Evolutionary conservation across 2,888 invertebrate species (phyloP).

Genomic region (Melinaea menophilus): DNA sequence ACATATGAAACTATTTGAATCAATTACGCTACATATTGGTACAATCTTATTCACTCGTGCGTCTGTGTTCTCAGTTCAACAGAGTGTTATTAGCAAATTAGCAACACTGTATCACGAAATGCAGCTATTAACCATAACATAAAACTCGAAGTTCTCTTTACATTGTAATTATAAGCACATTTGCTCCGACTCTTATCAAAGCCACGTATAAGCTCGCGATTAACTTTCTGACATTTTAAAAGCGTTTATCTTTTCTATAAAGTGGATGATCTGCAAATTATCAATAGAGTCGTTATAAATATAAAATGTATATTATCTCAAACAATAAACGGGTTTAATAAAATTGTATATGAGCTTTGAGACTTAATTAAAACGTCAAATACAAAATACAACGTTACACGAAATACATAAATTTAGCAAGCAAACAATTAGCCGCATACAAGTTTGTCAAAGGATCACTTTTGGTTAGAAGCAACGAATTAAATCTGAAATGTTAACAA

Average conservation of each 20-base stretch:
- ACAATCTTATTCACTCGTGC: no score
- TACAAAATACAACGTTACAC: neutral
- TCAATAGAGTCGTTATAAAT: neutral
- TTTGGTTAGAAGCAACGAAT: conserved; percentile 2
- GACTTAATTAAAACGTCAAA: neutral
- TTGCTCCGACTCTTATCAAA: neutral
- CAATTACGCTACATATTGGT: no score
- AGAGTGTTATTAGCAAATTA: no score
- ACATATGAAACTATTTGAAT: no score
- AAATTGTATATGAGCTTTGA: no score
- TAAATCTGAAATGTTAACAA: neutral
- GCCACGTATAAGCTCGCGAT: conserved; percentile 15
- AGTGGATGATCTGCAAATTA: conserved; percentile 24
- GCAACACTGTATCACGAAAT: no score
- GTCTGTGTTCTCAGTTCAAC: no score
- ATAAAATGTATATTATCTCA: no score
- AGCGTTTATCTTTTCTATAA: conserved; percentile 23
- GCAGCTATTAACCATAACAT: neutral
- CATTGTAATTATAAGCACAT: neutral
- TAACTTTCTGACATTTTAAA: conserved; percentile 27
- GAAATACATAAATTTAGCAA: neutral
- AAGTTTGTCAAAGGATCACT: conserved; percentile 5
- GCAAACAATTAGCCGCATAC: conserved; percentile 1
- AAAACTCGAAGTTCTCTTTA: neutral
- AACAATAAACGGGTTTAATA: no score